Evolutionary conservation across 2,113 vertebrate genomes (phyloP).

Genomic region (Pristiophorus japonicus): DNA sequence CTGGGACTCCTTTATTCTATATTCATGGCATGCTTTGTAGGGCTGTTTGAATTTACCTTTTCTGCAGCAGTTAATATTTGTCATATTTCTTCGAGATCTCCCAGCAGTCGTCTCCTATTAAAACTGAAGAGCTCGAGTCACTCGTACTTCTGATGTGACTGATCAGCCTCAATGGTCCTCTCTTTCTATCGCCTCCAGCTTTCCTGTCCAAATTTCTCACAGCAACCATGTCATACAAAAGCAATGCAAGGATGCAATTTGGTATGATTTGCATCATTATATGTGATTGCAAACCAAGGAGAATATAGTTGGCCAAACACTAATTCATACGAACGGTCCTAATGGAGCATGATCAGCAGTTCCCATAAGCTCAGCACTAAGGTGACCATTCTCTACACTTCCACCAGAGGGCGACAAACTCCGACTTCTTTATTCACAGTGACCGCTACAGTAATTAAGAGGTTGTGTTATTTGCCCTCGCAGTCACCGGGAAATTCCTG

Average conservation of each 20-base stretch:
- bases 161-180: too few species aligned
- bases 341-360: not conserved
- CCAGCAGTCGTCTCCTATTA: too few species aligned
- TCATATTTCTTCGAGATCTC: too few species aligned
- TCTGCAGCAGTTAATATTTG: too few species aligned
- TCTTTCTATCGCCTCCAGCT: not conserved
- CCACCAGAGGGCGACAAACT: not conserved
- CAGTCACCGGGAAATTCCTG: not conserved
- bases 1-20: too few species aligned
- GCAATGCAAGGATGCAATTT: not conserved
- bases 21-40: too few species aligned
- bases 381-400: not conserved
- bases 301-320: not conserved
- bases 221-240: too few species aligned
- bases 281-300: not conserved
- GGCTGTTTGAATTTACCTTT: too few species aligned
- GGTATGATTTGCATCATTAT: not conserved
- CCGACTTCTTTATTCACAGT: not conserved
- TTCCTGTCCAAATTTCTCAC: too few species aligned
- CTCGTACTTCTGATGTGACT: too few species aligned
- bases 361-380: not conserved
- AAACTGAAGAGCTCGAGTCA: too few species aligned
- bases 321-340: not conserved
- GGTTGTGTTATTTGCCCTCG: not conserved
- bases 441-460: not conserved